Percentiles rank a stretch among this genome's conserved stretches.
Conservation (phyloP, 1,140 invertebrate species). For the Plectrocnemia conspersa region DNA sequence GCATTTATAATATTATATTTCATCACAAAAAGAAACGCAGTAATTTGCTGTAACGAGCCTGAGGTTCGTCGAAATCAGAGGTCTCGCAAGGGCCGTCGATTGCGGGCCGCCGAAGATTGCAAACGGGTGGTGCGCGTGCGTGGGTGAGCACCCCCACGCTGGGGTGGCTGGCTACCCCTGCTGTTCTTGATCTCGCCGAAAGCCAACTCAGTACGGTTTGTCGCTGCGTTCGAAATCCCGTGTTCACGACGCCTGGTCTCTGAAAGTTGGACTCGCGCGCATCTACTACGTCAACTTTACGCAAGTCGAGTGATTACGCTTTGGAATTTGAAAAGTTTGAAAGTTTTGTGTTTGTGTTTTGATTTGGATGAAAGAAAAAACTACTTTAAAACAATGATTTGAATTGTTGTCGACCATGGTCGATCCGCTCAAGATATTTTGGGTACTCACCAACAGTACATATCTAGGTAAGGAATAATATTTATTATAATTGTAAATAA, state of each 20-base stretch:
- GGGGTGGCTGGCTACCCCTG: not conserved
- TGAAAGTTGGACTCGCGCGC: not conserved
- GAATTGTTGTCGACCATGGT: slow-evolving; percentile 51
- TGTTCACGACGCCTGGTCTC: slow-evolving; percentile 2
- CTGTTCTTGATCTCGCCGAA: not conserved
- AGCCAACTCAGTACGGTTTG: not conserved
- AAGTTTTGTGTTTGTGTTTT: not conserved
- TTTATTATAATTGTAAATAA: too few species aligned
- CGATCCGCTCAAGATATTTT: slow-evolving; percentile 66
- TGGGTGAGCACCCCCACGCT: not conserved
- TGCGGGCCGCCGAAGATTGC: not conserved
- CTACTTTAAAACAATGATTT: too few species aligned
- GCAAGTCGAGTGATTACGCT: not conserved
- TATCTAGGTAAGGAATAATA: slow-evolving; percentile 59
- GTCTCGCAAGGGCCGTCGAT: slow-evolving; percentile 2
- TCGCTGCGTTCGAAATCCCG: not conserved
- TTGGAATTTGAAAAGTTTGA: not conserved
- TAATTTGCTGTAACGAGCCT: slow-evolving; percentile 2
- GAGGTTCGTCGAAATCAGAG: not conserved
- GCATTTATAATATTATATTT: too few species aligned
- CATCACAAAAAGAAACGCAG: too few species aligned
- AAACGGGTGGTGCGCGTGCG: slow-evolving; percentile 1
- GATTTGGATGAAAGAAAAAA: not conserved
- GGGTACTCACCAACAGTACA: slow-evolving; percentile 69
- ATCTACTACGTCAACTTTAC: not conserved